Base-by-base conservation (phyloP, 2,797 vertebrate genomes). In the Enteromius fasciolatus region DNA sequence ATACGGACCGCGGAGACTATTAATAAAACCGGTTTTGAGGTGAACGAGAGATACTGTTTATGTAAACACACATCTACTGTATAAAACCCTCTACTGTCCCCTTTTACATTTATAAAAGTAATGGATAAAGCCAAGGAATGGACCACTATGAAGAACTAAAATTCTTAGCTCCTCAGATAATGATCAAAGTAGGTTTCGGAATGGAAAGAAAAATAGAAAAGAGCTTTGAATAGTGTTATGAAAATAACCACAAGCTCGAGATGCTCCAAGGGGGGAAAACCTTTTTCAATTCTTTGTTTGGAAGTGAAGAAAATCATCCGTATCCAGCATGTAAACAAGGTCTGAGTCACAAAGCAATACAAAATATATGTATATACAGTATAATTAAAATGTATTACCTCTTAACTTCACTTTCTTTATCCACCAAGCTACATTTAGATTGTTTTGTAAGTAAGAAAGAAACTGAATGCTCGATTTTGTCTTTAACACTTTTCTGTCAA, bases 81-180 rank as follows among this genome's bases (percentile, higher is more conserved):
- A 25, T 44, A 50, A 48, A 69, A 10, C 23, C 36, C 28, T 33
- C 41, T 25, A 18, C n/a, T 69, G 28, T 36, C 28, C 41, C 17
- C 44, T 31, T 39, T 31, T 31, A 14, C 68, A 61, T 61, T 68
- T 57, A 14, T 82, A 31, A 46, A 63, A 70, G 28, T 54, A 76
- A 75, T 83, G 41, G 25, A 52, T 64, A 83, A 83, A 83, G 76
- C 63, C 76, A 85, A 33, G 83, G 46, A 78, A 80, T 18, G 57
- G 77, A 70, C 81, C 67, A 57, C 85, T 86, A 80, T 67, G 67
- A 81, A 81, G 67, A 80, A 73, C 28, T 59, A 10, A 33, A 44
- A 63, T 61, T 63, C 54, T 61, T 36, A 36, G 28, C 54, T 72
- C 25, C n/a, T 39, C 48, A 75, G 80, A 66, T 82, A 66, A 54